Conservation (phyloP, 2,888 invertebrate genomes). For the Athalia circularis region DNA sequence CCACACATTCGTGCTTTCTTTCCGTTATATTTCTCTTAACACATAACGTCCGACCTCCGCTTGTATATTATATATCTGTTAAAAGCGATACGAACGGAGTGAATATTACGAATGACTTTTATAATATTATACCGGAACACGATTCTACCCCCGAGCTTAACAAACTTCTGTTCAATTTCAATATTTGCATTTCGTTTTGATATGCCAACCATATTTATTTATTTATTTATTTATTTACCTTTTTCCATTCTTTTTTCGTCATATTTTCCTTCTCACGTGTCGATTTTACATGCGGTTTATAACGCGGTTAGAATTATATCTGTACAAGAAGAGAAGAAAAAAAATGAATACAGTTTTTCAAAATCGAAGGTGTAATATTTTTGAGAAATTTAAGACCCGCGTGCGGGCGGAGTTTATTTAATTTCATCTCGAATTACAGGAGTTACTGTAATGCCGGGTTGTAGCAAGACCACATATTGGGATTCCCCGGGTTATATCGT, state of each 20-base stretch:
- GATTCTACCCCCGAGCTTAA: constrained; percentile 18
- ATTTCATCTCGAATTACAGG: constrained; percentile 9
- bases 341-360: too few species aligned
- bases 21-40: not conserved
- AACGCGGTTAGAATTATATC: too few species aligned
- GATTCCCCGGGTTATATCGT: not conserved
- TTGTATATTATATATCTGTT: too few species aligned
- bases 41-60: too few species aligned
- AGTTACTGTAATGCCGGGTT: not conserved
- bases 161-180: constrained; percentile 34
- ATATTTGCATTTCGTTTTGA: constrained; percentile 30
- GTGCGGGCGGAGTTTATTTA: not conserved
- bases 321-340: too few species aligned
- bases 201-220: constrained; percentile 17
- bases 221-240: not conserved
- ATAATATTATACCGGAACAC: constrained; percentile 9
- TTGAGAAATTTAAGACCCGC: not conserved
- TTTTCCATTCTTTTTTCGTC: not conserved
- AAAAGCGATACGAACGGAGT: not conserved
- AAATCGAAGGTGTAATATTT: not conserved
- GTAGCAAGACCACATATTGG: constrained; percentile 13
- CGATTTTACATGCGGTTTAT: constrained; percentile 11
- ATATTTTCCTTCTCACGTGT: not conserved
- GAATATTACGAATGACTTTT: constrained; percentile 31
- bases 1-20: constrained; percentile 23